These are phyloP conservation scores for Hydriomena furcata DNA, from an alignment of 2,888 invertebrate species.

Conservation along the genomic window DNA sequence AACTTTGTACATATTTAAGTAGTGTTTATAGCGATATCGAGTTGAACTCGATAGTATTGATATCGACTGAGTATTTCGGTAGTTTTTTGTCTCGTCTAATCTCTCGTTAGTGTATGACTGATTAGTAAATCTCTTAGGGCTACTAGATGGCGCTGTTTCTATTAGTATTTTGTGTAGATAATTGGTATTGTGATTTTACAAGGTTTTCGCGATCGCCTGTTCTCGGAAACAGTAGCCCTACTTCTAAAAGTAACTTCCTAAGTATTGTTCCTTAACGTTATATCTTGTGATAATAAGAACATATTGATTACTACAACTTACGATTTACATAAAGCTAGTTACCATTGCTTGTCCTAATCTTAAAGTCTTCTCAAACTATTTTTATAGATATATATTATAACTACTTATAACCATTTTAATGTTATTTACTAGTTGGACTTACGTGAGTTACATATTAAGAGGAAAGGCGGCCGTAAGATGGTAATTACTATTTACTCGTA, in stretches of 20 bases:
- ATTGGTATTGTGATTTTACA: slow-evolving; percentile 4
- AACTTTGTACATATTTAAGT: background rate
- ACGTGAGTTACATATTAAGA: slow-evolving; percentile 54
- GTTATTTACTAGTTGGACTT: slow-evolving; percentile 57
- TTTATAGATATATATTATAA: slow-evolving; percentile 36
- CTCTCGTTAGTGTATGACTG: slow-evolving; percentile 22
- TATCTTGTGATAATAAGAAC: slow-evolving; percentile 21
- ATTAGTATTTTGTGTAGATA: background rate
- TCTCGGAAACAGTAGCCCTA: background rate
- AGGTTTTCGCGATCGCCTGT: slow-evolving; percentile 3
- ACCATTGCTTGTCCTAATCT: slow-evolving; percentile 26
- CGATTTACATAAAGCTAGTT: slow-evolving; percentile 20
- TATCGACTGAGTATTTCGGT: slow-evolving; percentile 23
- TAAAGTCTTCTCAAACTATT: slow-evolving; percentile 35
- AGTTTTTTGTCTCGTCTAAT: slow-evolving; percentile 6
- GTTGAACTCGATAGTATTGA: slow-evolving; percentile 6
- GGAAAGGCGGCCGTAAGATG: slow-evolving; percentile 53
- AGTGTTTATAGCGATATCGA: background rate
- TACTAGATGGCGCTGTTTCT: background rate
- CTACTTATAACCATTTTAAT: slow-evolving; percentile 21
- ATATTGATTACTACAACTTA: slow-evolving; percentile 16
- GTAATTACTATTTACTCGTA: slow-evolving; percentile 47
- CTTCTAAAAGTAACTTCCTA: slow-evolving; percentile 20
- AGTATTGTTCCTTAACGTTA: slow-evolving; percentile 28
- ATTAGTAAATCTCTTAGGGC: slow-evolving; percentile 22